These are phyloP conservation scores for Pocillopora damicornis DNA, from an alignment of 64 coral and sea anemone species.

Conservation along the genomic window DNA sequence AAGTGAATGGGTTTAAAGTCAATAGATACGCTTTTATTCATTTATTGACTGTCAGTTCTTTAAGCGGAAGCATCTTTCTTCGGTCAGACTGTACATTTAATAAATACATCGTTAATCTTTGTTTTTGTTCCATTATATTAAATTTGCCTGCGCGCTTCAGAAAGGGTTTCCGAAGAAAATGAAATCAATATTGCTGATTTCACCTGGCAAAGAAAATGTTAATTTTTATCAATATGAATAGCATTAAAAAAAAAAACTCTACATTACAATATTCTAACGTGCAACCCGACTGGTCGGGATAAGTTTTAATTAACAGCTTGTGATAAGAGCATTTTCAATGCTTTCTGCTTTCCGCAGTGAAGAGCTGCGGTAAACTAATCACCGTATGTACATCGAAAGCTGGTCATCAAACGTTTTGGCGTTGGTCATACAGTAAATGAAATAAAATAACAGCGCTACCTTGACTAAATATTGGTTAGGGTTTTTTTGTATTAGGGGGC, in stretches of 20 bases:
- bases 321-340: slow-evolving; percentile 3
- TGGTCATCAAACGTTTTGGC: background rate
- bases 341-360: slow-evolving; percentile 14
- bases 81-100: background rate
- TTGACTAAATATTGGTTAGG: slow-evolving; percentile 5
- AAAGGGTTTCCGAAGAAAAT: background rate
- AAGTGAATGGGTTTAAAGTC: slow-evolving; percentile 9
- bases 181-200: background rate
- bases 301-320: slow-evolving; percentile 23
- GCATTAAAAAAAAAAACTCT: background rate
- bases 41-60: background rate
- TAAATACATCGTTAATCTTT: background rate
- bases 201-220: background rate
- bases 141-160: background rate
- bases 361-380: background rate
- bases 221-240: background rate
- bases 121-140: background rate
- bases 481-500: background rate
- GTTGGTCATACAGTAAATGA: background rate
- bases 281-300: background rate
- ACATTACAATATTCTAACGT: background rate
- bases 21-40: background rate
- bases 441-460: background rate
- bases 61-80: background rate
- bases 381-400: background rate